These are phyloP conservation scores for Cetonia aurata DNA, from an alignment of 2,888 invertebrate species.

Conservation along the genomic window DNA sequence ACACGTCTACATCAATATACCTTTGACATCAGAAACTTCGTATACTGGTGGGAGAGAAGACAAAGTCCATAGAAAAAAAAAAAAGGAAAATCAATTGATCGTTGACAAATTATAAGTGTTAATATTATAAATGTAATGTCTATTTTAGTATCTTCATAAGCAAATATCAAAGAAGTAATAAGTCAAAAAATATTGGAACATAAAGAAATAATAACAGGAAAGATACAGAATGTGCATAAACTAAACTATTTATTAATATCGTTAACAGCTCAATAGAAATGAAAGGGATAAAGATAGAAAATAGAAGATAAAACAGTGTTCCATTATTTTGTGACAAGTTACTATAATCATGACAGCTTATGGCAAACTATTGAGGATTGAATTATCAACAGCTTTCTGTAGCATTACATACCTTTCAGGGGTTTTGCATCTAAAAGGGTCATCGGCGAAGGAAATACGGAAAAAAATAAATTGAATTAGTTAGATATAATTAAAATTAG, in stretches of 20 bases:
- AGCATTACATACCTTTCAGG: constrained; percentile 34
- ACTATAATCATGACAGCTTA: too few relatives aligned
- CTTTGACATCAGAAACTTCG: constrained; percentile 33
- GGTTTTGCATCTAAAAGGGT: constrained; percentile 33
- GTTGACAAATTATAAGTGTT: too few relatives aligned
- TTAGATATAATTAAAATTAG: constrained; percentile 22
- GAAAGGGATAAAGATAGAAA: constrained; percentile 6
- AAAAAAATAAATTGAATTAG: constrained; percentile 37
- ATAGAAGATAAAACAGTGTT: constrained; percentile 9
- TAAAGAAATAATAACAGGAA: not conserved
- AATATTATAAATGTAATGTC: too few relatives aligned
- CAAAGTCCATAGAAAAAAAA: constrained; percentile 39
- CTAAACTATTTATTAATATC: constrained; percentile 19
- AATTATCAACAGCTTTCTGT: too few relatives aligned
- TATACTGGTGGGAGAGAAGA: constrained; percentile 41
- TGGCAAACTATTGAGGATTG: too few relatives aligned
- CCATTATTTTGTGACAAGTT: constrained; percentile 32
- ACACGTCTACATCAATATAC: constrained; percentile 26
- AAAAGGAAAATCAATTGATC: constrained; percentile 33
- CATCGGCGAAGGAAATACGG: constrained; percentile 31
- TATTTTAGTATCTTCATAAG: too few relatives aligned
- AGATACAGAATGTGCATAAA: constrained; percentile 17
- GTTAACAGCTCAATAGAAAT: not conserved
- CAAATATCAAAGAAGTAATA: not conserved
- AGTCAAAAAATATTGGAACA: constrained; percentile 33